Percentiles rank a stretch among this genome's conserved stretches.
These are phyloP conservation scores for Anoplophora glabripennis DNA, from an alignment of 1,140 invertebrate genomes.

Conservation along the genomic window DNA sequence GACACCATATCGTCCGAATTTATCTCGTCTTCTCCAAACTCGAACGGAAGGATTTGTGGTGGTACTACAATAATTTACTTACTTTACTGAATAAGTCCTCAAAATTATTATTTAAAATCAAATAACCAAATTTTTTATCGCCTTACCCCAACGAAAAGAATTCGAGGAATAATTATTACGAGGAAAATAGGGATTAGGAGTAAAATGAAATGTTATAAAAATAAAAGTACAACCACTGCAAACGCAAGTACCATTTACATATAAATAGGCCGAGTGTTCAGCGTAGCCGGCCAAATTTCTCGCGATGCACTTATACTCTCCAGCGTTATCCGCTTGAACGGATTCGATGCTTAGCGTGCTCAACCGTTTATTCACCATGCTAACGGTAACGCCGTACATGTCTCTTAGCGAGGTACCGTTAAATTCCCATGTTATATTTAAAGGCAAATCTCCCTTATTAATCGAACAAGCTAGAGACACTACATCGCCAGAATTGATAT, in stretches of 20 bases:
- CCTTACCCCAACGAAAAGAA: conserved; percentile 55
- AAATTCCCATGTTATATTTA: conserved; percentile 59
- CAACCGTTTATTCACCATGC: conserved; percentile 63
- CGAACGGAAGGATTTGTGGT: conserved; percentile 72
- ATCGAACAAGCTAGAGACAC: conserved; percentile 61
- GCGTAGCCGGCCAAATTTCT: conserved; percentile 61
- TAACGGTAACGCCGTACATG: conserved; percentile 58
- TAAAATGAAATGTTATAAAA: conserved; percentile 15
- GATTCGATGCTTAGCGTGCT: conserved; percentile 70
- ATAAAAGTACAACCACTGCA: neutral
- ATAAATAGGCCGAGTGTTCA: conserved; percentile 52
- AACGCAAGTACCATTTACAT: conserved; percentile 56
- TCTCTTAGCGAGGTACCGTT: conserved; percentile 41
- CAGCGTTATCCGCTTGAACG: conserved; percentile 65
- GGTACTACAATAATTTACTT: conserved; percentile 37
- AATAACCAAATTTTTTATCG: no score
- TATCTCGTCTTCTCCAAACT: conserved; percentile 71
- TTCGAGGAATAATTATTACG: neutral
- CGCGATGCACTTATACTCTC: conserved; percentile 71
- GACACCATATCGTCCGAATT: conserved; percentile 77
- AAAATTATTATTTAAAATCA: no score
- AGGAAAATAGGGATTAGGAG: conserved; percentile 25
- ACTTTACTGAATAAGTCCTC: no score
- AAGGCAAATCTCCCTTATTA: conserved; percentile 65
- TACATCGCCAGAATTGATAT: conserved; percentile 63